Evolutionary conservation across 2,113 vertebrate genomes (phyloP).

Genomic region (Hoplias malabaricus): DNA sequence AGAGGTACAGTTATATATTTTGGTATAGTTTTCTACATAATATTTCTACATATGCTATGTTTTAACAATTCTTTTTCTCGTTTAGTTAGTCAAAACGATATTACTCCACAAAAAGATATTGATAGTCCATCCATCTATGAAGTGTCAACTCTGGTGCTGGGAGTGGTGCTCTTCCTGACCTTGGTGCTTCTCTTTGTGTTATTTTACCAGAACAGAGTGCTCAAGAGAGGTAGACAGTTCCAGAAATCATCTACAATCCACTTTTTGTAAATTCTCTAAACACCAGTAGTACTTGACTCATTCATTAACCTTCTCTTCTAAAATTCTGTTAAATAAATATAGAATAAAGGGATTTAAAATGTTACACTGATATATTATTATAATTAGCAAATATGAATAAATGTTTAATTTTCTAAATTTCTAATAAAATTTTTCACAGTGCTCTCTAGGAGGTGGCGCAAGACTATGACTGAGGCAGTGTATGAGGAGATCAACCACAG

Average conservation of each 20-base stretch:
- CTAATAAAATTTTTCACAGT: no score
- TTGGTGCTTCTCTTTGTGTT: constrained; percentile 14
- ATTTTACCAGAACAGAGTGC: neutral
- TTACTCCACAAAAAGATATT: no score
- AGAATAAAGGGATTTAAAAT: no score
- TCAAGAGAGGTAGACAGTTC: constrained; percentile 12
- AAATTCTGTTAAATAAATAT: no score
- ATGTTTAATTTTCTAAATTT: neutral
- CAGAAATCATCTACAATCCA: constrained; percentile 39
- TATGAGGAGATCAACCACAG: no score
- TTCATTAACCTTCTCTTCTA: neutral
- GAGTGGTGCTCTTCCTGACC: constrained; percentile 6
- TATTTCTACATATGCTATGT: no score
- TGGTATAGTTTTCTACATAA: no score
- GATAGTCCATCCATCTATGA: neutral
- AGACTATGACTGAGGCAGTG: neutral
- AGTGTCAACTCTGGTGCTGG: neutral
- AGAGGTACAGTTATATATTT: no score
- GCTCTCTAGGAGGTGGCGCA: neutral
- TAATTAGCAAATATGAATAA: neutral
- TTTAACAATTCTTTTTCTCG: neutral
- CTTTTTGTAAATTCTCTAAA: neutral
- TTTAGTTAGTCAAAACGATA: neutral
- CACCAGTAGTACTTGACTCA: neutral
- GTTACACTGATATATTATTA: no score